Conservation (phyloP, 2,888 invertebrate species). For the Branchipolynoe longqiensis region DNA sequence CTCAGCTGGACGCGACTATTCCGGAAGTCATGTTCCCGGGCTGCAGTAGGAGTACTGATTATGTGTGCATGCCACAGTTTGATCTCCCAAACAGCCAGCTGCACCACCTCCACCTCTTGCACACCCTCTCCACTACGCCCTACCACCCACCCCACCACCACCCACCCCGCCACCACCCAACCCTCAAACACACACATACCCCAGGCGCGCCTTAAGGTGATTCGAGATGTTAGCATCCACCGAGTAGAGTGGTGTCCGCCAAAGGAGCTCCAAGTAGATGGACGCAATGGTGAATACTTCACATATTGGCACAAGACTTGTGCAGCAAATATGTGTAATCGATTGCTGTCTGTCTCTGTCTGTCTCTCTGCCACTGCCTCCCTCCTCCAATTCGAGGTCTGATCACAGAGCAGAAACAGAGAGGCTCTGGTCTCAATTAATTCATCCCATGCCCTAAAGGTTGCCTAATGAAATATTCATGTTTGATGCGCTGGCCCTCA, state of each 20-base stretch:
- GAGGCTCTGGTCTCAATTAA: conserved; percentile 44
- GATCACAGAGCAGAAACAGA: conserved; percentile 29
- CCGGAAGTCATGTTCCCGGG: no score
- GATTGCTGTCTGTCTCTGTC: conserved; percentile 24
- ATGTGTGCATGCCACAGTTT: no score
- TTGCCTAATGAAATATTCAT: conserved; percentile 48
- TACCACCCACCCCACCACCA: not conserved
- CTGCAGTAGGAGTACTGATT: no score
- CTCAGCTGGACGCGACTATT: no score
- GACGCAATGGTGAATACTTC: not conserved
- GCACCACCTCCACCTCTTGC: not conserved
- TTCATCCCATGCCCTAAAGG: conserved; percentile 5
- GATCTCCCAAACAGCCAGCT: no score
- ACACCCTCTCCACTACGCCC: not conserved
- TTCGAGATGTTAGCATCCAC: not conserved
- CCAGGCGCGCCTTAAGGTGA: not conserved
- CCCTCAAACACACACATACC: no score
- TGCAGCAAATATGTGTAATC: conserved; percentile 38
- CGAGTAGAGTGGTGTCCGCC: not conserved
- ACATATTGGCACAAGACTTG: conserved; percentile 26
- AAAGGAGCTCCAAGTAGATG: not conserved
- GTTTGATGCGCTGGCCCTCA: conserved; percentile 38
- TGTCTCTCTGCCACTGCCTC: no score
- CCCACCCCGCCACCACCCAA: not conserved
- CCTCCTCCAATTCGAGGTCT: no score